phyloP scores from a whole-genome alignment of 2,888 invertebrate species.

The Melipona beecheii region DNA sequence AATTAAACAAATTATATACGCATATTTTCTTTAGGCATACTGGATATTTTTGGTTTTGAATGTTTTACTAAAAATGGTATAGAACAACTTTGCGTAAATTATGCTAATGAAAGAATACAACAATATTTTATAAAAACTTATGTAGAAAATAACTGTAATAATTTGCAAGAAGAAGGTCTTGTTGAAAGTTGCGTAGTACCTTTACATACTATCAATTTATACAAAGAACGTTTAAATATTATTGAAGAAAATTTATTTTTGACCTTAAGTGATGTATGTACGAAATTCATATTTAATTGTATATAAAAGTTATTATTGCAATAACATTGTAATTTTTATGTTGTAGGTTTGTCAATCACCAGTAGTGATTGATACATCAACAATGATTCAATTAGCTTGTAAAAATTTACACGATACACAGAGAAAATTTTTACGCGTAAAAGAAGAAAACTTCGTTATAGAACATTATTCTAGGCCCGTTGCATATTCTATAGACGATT shows the following conservation, averaged over 20 bases:
- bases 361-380: slow-evolving; percentile 24
- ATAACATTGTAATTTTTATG: slow-evolving; percentile 1
- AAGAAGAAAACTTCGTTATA: slow-evolving; percentile 78
- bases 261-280: slow-evolving; percentile 79
- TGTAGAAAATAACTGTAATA: slow-evolving; percentile 72
- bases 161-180: slow-evolving; percentile 77
- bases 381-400: slow-evolving; percentile 25
- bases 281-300: slow-evolving; percentile 1
- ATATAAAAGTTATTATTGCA: background rate
- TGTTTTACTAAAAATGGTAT: slow-evolving; percentile 77
- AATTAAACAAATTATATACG: background rate
- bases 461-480: slow-evolving; percentile 82
- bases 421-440: slow-evolving; percentile 32
- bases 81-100: slow-evolving; percentile 81
- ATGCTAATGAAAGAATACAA: slow-evolving; percentile 81
- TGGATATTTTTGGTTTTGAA: slow-evolving; percentile 83
- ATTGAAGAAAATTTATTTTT: slow-evolving; percentile 79
- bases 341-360: slow-evolving; percentile 71
- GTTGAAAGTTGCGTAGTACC: slow-evolving; percentile 67
- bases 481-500: slow-evolving; percentile 78
- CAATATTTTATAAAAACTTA: slow-evolving; percentile 80
- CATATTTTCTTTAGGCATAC: slow-evolving; percentile 72
- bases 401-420: slow-evolving; percentile 10
- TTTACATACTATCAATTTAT: slow-evolving; percentile 69
- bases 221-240: slow-evolving; percentile 75